Base-by-base conservation (phyloP, 2,888 invertebrate species). In the Apamea crenata region DNA sequence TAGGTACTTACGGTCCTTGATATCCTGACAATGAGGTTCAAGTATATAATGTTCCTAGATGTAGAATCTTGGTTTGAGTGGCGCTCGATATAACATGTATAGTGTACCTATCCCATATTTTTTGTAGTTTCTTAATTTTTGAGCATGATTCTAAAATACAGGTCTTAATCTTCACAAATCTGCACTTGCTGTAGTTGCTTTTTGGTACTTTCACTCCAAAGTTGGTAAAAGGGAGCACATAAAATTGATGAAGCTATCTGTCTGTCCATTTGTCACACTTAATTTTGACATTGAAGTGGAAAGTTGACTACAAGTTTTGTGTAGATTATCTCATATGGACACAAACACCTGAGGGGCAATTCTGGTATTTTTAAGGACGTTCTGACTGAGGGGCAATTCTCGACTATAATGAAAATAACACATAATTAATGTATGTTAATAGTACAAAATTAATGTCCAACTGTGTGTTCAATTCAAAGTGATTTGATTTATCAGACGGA, bases 201-300 rank as follows among this genome's bases (percentile, higher is more conserved):
- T 44, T 44, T 47, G 25, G 29, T 71, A 14, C 5, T 67, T 71
- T 77, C 29, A 47, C 53, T 32, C 67, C 66, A 53, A 67, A 82
- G 14, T 59, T 67, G 56, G 59, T 70, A n/a, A 82, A 70, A 44
- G 1, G 16, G 16, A 69, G 14, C 68, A 69, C 40, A 36, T 40
- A 18, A 12, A 71, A 78, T 68, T 78, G 18, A 73, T 63, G 50
- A 44, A 71, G 40, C 12, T 79, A 83, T 73, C 73, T 44, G 50
- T 69, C 40, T 29, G 40, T 59, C 4, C 16, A 72, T 78, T 72
- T 79, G 69, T 61, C 59, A 70, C 50, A 78, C 65, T 73, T 53
- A 65, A 29, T 67, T 44, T 59, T 71, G 29, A 10, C 25, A 65
- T 40, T 72, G 25, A 59, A 29, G n/a, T 65, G 18, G 63, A 83